Percentiles rank a stretch among this genome's conserved stretches.
Conservation (phyloP, 2,113 vertebrate genomes). For the Choloepus hoffmanni region DNA sequence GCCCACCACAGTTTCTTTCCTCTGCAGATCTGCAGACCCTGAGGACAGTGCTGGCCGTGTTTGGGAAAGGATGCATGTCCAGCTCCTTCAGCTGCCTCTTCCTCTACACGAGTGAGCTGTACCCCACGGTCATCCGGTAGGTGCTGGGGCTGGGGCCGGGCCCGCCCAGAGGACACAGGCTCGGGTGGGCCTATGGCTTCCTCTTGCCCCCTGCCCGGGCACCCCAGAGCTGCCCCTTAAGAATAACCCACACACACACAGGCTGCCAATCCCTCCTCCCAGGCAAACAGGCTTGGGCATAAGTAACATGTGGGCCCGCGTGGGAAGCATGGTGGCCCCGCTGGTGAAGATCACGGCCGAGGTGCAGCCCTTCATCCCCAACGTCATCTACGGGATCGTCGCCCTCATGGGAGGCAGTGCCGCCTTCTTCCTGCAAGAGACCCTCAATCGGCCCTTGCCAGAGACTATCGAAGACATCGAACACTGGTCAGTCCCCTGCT, state of each 20-base stretch:
- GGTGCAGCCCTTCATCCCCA: slow-evolving; percentile 77
- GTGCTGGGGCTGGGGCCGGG: fast-evolving
- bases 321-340: slow-evolving; percentile 82
- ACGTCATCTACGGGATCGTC: slow-evolving; percentile 76
- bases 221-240: not conserved
- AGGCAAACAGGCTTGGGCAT: slow-evolving; percentile 84
- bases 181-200: not conserved
- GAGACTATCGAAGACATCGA: slow-evolving; percentile 83
- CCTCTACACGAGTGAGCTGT: slow-evolving; percentile 87
- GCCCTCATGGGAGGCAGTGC: slow-evolving; percentile 77
- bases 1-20: not conserved
- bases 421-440: slow-evolving; percentile 83
- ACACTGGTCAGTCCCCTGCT: slow-evolving; percentile 69
- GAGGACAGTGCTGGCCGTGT: slow-evolving; percentile 90
- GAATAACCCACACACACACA: not conserved
- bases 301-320: slow-evolving; percentile 77
- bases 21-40: slow-evolving; percentile 86
- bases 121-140: slow-evolving; percentile 86
- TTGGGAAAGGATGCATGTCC: slow-evolving; percentile 93
- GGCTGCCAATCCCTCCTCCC: slow-evolving; percentile 16
- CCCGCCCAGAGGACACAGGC: too few species aligned
- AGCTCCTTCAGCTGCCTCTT: slow-evolving; percentile 93
- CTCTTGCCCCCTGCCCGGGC: not conserved
- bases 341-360: slow-evolving; percentile 80
- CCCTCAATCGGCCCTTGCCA: slow-evolving; percentile 80